Percentiles rank a stretch among this genome's conserved stretches.
phyloP scores from a whole-genome alignment of 2,113 vertebrate genomes.

The Myanophis thanlyinensis region DNA sequence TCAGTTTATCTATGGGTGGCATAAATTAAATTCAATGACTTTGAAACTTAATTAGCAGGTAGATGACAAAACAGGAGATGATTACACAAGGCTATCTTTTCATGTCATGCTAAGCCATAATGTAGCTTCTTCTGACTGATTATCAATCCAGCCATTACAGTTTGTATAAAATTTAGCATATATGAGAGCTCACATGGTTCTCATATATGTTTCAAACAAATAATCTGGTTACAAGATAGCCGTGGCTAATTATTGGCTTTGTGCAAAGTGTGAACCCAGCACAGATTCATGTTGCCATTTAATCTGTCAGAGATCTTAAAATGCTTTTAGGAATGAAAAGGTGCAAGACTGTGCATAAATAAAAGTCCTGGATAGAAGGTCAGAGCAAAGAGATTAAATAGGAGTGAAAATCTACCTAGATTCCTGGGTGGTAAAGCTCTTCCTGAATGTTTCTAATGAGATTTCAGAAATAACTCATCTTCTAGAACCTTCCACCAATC shows the following conservation, averaged over 20 bases:
- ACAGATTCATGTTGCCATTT: not conserved
- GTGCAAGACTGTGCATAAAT: not conserved
- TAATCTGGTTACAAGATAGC: not conserved
- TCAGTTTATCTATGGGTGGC: not conserved
- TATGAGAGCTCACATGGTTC: not conserved
- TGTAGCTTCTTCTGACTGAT: not conserved
- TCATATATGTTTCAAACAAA: not conserved
- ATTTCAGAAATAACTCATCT: not conserved
- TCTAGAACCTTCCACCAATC: not conserved
- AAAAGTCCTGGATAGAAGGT: not conserved
- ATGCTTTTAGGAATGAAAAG: not conserved
- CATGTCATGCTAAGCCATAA: not conserved
- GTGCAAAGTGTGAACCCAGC: not conserved
- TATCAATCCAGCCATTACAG: not conserved
- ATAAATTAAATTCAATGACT: not conserved
- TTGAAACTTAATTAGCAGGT: not conserved
- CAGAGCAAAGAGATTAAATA: not conserved
- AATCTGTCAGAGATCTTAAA: not conserved
- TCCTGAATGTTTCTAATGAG: not conserved
- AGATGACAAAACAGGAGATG: not conserved
- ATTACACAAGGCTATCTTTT: not conserved
- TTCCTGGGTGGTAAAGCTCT: not conserved
- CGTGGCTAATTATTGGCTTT: not conserved
- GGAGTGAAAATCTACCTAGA: not conserved
- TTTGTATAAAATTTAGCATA: not conserved